Conservation (phyloP, 1,140 invertebrate species). For the Sweltsa coloradensis region DNA sequence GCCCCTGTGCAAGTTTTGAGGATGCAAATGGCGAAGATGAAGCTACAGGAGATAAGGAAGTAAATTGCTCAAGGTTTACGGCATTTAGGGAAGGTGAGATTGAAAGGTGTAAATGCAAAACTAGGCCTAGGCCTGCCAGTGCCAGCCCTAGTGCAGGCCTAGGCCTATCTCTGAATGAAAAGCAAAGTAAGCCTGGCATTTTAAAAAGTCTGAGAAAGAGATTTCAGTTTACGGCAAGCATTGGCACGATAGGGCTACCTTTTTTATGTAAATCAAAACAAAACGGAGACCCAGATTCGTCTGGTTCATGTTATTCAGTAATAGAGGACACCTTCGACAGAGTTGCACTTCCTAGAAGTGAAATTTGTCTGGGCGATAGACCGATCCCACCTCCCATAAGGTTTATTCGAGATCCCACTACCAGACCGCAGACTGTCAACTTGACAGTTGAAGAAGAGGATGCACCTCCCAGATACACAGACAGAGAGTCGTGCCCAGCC, state of each 20-base stretch:
- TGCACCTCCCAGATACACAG: background rate
- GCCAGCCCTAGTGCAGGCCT: too few relatives aligned
- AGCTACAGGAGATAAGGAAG: background rate
- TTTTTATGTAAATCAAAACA: constrained; percentile 11
- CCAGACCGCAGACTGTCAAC: background rate
- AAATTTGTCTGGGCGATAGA: background rate
- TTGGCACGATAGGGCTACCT: constrained; percentile 2
- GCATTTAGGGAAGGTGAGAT: background rate
- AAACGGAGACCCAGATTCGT: constrained; percentile 1
- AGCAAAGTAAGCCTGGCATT: constrained; percentile 1
- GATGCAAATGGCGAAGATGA: constrained; percentile 7
- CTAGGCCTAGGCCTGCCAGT: background rate
- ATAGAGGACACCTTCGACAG: background rate
- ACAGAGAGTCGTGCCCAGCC: background rate
- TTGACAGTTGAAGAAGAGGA: background rate
- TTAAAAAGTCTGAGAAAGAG: constrained; percentile 10
- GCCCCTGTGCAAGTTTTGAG: constrained; percentile 6
- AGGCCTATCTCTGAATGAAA: too few relatives aligned
- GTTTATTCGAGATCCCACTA: constrained; percentile 2
- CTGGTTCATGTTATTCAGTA: background rate
- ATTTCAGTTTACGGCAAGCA: constrained; percentile 6
- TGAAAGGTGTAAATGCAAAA: constrained; percentile 1
- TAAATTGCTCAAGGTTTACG: background rate
- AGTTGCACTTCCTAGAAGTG: constrained; percentile 1
- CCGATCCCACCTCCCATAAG: background rate